phyloP scores from a whole-genome alignment of 2,113 vertebrate species.

The Microtus oregoni region DNA sequence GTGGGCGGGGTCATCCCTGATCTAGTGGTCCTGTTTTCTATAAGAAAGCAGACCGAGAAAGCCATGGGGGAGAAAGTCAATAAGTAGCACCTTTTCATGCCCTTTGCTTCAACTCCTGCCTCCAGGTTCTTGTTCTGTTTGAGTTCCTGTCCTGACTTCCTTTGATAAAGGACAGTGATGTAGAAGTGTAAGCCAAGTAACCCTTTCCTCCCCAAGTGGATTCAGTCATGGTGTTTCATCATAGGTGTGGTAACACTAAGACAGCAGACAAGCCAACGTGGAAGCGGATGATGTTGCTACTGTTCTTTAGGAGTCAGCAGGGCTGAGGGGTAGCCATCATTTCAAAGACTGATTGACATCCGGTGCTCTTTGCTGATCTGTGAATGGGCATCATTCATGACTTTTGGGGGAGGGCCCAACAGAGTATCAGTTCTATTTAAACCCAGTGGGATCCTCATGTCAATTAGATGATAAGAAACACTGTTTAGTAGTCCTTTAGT shows the following conservation, averaged over 20 bases:
- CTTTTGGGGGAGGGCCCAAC: not conserved
- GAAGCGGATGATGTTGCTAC: too few species aligned
- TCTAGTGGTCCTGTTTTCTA: not conserved
- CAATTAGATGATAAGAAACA: not conserved
- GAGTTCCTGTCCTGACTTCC: too few species aligned
- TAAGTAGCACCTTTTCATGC: too few species aligned
- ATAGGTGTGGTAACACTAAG: too few species aligned
- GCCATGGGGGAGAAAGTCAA: too few species aligned
- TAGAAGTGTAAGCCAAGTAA: too few species aligned
- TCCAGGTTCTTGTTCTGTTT: too few species aligned
- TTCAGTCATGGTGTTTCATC: too few species aligned
- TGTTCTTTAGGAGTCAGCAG: not conserved
- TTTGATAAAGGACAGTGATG: too few species aligned
- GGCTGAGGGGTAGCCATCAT: not conserved
- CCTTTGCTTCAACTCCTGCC: too few species aligned
- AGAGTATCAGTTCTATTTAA: not conserved
- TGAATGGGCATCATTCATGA: not conserved
- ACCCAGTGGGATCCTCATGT: not conserved
- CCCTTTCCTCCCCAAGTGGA: too few species aligned
- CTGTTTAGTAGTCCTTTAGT: not conserved
- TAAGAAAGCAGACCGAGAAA: not conserved
- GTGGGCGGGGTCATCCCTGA: not conserved
- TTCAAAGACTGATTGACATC: conserved; percentile 24
- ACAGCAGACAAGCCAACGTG: too few species aligned
- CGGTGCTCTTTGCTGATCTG: conserved; percentile 35